These are phyloP conservation scores for Antheraea yamamai DNA, from an alignment of 2,888 invertebrate species.

Conservation along the genomic window DNA sequence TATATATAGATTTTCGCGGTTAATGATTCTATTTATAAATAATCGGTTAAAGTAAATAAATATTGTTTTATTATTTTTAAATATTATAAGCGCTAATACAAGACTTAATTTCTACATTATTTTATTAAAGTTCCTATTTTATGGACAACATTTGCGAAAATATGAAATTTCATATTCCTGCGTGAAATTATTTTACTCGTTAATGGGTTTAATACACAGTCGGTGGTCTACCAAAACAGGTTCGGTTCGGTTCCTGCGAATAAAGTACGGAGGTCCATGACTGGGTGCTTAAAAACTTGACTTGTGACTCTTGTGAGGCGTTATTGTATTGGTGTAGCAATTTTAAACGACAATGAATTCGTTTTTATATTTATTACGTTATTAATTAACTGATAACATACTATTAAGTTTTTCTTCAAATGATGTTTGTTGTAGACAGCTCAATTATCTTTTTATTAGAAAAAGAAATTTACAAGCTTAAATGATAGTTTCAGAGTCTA, in stretches of 20 bases:
- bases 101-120: too few relatives aligned
- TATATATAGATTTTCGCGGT: too few relatives aligned
- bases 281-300: conserved; percentile 3
- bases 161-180: neutral
- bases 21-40: neutral
- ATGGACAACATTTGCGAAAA: neutral
- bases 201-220: neutral
- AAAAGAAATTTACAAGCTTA: too few relatives aligned
- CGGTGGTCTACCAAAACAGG: conserved; percentile 6
- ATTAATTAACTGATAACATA: neutral
- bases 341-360: neutral
- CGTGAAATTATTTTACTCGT: neutral
- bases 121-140: neutral
- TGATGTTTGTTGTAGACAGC: too few relatives aligned
- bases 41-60: neutral
- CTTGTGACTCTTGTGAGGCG: neutral
- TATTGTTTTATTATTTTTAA: neutral
- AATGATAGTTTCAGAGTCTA: too few relatives aligned
- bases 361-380: neutral
- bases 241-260: neutral
- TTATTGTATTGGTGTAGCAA: neutral
- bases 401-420: too few relatives aligned
- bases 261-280: neutral
- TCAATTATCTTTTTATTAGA: too few relatives aligned
- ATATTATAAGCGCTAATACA: too few relatives aligned